Evolutionary conservation across 2,113 vertebrate genomes (phyloP).

Genomic region (Tragelaphus scriptus): DNA sequence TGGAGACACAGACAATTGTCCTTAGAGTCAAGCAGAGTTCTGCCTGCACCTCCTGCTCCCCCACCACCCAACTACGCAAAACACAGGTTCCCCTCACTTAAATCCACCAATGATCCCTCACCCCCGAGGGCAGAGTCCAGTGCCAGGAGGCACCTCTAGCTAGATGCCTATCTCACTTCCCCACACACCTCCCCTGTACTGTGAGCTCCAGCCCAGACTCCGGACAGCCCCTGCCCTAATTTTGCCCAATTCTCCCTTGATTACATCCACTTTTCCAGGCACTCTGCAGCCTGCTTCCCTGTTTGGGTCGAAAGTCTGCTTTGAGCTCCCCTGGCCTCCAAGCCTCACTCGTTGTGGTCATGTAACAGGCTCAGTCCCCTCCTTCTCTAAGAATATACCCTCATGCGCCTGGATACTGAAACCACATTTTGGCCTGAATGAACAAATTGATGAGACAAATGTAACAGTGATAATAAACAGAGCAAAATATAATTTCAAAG

Average conservation of each 20-base stretch:
- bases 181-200: no score
- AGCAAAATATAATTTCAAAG: neutral
- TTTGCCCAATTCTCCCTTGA: neutral
- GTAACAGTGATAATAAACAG: neutral
- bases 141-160: neutral
- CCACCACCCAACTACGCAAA: neutral
- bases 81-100: neutral
- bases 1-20: neutral
- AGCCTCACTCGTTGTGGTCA: neutral
- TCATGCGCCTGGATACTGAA: neutral
- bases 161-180: neutral
- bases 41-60: neutral
- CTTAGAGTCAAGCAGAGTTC: neutral
- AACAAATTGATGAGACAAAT: neutral
- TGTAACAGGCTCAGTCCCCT: neutral
- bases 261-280: neutral
- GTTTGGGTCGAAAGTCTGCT: neutral
- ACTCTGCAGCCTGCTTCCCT: neutral
- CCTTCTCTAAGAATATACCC: neutral
- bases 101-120: neutral
- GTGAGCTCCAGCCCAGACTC: neutral
- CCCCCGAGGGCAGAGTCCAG: neutral
- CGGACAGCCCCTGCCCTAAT: neutral
- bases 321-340: neutral
- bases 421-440: neutral